A percentile compares a stretch with the other conserved stretches of the same genome.
phyloP scores from a whole-genome alignment of 2,888 invertebrate species.

The Pterobdella sp. region DNA sequence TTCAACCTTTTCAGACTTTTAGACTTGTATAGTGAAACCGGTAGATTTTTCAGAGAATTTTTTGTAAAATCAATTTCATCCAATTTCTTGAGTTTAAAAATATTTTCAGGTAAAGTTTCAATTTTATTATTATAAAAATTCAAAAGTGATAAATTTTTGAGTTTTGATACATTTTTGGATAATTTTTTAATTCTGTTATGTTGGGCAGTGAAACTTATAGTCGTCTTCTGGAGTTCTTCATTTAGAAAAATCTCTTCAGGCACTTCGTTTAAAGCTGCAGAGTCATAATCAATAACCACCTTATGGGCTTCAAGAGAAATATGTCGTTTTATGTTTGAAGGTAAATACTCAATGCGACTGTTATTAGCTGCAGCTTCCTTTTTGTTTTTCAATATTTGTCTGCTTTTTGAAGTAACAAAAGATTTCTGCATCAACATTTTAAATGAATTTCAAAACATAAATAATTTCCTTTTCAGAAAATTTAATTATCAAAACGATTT shows the following conservation, averaged over 20 bases:
- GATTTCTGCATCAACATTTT: no score
- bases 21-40: conserved; percentile 47
- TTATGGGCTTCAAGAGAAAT: background rate
- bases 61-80: conserved; percentile 44
- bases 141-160: conserved; percentile 43
- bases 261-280: no score
- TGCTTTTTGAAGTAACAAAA: no score
- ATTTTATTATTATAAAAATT: conserved; percentile 45
- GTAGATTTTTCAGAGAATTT: conserved; percentile 46
- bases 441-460: no score
- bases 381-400: no score
- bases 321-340: conserved; percentile 11
- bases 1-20: conserved; percentile 38
- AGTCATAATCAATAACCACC: conserved; percentile 26
- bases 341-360: background rate
- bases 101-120: conserved; percentile 42
- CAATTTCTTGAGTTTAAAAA: conserved; percentile 43
- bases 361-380: no score
- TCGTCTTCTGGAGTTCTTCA: conserved; percentile 45
- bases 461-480: no score
- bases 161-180: conserved; percentile 42
- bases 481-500: no score
- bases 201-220: conserved; percentile 43
- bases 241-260: conserved; percentile 48
- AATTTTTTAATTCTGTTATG: conserved; percentile 48